Evolutionary conservation across 2,113 vertebrate species (phyloP).

Genomic region (Protomyctophum bolini): DNA sequence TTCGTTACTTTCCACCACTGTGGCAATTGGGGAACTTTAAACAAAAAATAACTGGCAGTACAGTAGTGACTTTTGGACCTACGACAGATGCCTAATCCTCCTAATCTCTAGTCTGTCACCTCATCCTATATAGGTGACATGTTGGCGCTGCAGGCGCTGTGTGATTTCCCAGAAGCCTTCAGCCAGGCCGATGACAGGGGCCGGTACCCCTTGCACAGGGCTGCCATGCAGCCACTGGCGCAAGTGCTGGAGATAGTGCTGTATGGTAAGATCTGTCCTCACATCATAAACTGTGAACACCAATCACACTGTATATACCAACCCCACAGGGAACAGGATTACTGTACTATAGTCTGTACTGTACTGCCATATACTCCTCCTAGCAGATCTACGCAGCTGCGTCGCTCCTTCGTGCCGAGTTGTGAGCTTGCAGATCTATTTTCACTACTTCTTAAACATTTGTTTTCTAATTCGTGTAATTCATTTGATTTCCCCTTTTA

Average conservation of each 20-base stretch:
- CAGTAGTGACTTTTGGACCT: neutral
- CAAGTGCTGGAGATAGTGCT: constrained; percentile 84
- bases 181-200: constrained; percentile 83
- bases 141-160: constrained; percentile 79
- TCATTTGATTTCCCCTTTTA: too few relatives aligned
- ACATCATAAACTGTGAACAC: neutral
- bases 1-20: too few relatives aligned
- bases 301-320: neutral
- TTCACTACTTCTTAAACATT: too few relatives aligned
- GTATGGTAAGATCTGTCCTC: constrained; percentile 73
- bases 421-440: too few relatives aligned
- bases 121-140: constrained; percentile 73
- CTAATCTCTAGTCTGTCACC: constrained; percentile 7
- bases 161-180: constrained; percentile 79
- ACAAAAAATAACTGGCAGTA: neutral
- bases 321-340: too few relatives aligned
- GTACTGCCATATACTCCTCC: too few relatives aligned
- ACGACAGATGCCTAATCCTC: neutral
- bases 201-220: constrained; percentile 84
- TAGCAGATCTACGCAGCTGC: too few relatives aligned
- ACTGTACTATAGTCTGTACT: too few relatives aligned
- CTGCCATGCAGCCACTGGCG: constrained; percentile 74
- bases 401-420: too few relatives aligned
- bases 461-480: too few relatives aligned
- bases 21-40: neutral